Base-by-base conservation (phyloP, 2,797 vertebrate genomes). In the Eremophila alpestris region DNA sequence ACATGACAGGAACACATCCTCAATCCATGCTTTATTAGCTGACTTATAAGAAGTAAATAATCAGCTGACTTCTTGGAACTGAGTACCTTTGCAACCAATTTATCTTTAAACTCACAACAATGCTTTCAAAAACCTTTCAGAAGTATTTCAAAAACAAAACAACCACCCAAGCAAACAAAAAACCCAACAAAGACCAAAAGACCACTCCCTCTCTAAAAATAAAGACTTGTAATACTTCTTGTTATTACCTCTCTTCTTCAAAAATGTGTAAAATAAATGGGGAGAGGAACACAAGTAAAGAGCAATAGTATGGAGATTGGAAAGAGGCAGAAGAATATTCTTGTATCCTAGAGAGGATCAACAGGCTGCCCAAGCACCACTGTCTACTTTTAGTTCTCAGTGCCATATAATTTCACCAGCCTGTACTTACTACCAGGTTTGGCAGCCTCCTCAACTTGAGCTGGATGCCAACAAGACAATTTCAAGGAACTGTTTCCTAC, bases 221-320 rank as follows among this genome's bases (percentile, higher is more conserved):
- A 8, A 83, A 54, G 29, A 34, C 16, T 55, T 76, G 13, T 7
- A 87, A 76, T 48, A 30, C 11, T 68, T 68, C 10, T 76, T 76
- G 14, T 59, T 83, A 73, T 20, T 76, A 76, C 7, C 4, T 23
- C 22, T 56, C 45, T 52, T 73, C 19, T 69, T 73, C 56, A 73
- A 71, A 81, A 76, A 32, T 0, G 0, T 1, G 6, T 12, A 46
- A 60, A 68, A 41, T 38, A 71, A 71, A 27, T 0, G 1, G 10
- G 5, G 19, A 26, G 8, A 78, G 22, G 40, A 89, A 54, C 24
- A 3, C 2, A 3, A 38, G 6, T 46, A 59, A 59, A 86, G 14
- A 76, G 23, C 40, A 68, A 29, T 29, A 64, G 9, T 7, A 54
- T 4, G 5, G 34, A 46, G n/a, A 65, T 5, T 62, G 11, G 20